Evolutionary conservation across 2,113 vertebrate species (phyloP).

Genomic region (Cheirogaleus medius): DNA sequence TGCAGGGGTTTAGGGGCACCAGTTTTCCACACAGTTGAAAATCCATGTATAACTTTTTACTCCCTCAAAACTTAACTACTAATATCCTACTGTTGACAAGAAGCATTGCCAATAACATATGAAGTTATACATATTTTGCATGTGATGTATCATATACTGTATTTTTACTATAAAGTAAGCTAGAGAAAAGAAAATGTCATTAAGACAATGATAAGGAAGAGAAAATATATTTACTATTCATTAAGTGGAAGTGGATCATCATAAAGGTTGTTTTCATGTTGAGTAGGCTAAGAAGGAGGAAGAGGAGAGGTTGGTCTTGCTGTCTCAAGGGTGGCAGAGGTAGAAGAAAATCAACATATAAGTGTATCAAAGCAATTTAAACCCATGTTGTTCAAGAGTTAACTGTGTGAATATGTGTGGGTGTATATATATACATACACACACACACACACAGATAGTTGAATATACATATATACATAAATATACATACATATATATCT

Average conservation of each 20-base stretch:
- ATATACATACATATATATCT: too few species aligned
- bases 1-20: not conserved
- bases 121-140: not conserved
- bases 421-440: not conserved
- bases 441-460: not conserved
- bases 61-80: not conserved
- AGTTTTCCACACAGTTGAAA: not conserved
- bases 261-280: not conserved
- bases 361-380: not conserved
- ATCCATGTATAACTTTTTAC: not conserved
- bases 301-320: not conserved
- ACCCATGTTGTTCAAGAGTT: not conserved
- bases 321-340: not conserved
- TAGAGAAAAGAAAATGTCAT: not conserved
- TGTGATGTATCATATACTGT: not conserved
- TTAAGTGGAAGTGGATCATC: not conserved
- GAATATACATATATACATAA: too few species aligned
- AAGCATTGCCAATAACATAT: not conserved
- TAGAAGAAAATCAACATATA: not conserved
- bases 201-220: not conserved
- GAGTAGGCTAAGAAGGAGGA: not conserved
- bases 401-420: not conserved
- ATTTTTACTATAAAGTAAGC: not conserved
- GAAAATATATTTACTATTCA: not conserved
- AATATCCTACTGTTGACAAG: not conserved